Conservation (phyloP, 2,888 invertebrate species). For the Latrodectus elegans region DNA sequence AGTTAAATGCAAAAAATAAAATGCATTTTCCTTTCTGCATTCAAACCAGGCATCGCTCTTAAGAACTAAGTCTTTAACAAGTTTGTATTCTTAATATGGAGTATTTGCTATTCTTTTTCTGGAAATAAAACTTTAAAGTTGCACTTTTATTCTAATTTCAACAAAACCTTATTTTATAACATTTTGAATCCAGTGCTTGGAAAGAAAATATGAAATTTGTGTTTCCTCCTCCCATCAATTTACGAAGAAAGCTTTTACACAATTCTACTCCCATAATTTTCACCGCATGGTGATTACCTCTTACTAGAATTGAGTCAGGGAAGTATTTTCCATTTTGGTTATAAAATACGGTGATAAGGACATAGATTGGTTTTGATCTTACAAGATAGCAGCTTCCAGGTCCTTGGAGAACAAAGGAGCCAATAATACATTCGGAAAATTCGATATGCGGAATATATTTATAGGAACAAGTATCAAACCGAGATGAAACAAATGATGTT, state of each 20-base stretch:
- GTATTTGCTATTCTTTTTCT: too few relatives aligned
- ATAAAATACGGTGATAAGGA: not conserved
- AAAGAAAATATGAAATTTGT: not conserved
- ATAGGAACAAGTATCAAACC: not conserved
- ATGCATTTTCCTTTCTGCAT: too few relatives aligned
- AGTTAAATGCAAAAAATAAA: too few relatives aligned
- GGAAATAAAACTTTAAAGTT: too few relatives aligned
- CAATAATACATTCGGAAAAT: not conserved
- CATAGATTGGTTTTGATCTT: not conserved
- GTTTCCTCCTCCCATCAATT: not conserved
- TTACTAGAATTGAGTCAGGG: not conserved
- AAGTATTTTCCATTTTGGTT: not conserved
- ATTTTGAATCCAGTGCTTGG: not conserved
- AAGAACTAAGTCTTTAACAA: too few relatives aligned
- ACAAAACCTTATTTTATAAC: not conserved
- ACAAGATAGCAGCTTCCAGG: not conserved
- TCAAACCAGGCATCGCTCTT: too few relatives aligned
- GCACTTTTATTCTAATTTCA: too few relatives aligned
- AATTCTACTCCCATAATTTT: not conserved
- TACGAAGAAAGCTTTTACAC: not conserved
- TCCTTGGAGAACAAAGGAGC: not conserved
- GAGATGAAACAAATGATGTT: constrained; percentile 1
- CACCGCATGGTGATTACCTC: not conserved
- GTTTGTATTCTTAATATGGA: too few relatives aligned
- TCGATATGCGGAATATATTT: not conserved